Base-by-base conservation (phyloP, 1,140 invertebrate species). In the Aphaenogaster floridana region DNA sequence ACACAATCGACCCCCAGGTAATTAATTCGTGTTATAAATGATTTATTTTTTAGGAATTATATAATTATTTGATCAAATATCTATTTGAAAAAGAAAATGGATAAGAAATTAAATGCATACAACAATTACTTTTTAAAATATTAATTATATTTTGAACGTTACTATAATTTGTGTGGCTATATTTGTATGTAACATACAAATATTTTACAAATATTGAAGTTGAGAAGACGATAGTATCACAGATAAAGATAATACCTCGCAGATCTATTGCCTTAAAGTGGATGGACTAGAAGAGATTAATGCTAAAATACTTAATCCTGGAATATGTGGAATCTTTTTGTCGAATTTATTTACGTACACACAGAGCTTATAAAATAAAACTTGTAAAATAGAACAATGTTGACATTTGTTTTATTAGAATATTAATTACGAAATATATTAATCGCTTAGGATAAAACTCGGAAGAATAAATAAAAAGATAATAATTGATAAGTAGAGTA, bases 361-460 rank as follows among this genome's bases (percentile, higher is more conserved):
- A 15, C 34, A 64, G 34, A 64, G 61, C 0, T 36, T 36, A 64
- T 39, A 64, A 64, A 64, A 36, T 63, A 15, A 4, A 64, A 21
- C 21, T 21, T 21, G 21, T 21, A 21, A 21, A 21, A 21, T 28
- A 28, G 28, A 28, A 28, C 28, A 28, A 28, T 28, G 28, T 28
- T 28, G 28, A 28, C 61, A 63, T 63, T 17, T 61, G 50, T 52
- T 17, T 57, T 66, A 66, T 66, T 66, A 8, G 15, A 5, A 13
- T 64, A 42, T n/a, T 64, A 39, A 66, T 66, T 66, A 42, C 2
- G 13, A 64, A 15, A 39, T 64, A 39, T 64, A 64, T 64, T 36
- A 13, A 28, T 59, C 8, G 8, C 17, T 2, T 59, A 59, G 8
- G 7, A 21, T 28, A 59, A 59, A 21, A 9, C 7, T 59, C 8